Base-by-base conservation (phyloP, 2,797 vertebrate genomes). In the Arnoldichthys spilopterus region DNA sequence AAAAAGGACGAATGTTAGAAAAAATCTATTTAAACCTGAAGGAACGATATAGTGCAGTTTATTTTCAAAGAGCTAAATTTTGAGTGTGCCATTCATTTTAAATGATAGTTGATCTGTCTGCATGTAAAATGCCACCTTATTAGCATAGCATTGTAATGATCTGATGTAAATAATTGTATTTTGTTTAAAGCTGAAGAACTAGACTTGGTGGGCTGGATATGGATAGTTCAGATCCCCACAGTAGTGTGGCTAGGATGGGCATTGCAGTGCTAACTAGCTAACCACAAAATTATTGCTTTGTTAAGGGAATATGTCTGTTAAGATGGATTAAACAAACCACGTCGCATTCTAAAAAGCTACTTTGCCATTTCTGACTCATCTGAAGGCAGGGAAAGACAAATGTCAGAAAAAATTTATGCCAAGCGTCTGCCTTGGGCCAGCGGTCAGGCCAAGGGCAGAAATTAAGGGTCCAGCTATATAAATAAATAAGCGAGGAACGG, bases 321-420 rank as follows among this genome's bases (percentile, higher is more conserved):
- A 32, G 28, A 32, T n/a, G 30, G 59, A 62, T 62, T 32, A 34
- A 62, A 62, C n/a, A 62, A 62, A 1, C 61, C 11, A 18, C 16
- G 20, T 2, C 30, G 32, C 18, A 20, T 54, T 71, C 30, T 22
- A 54, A 22, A 37, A 6, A 63, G 63, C 75, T 77, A 58, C 18
- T 76, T 59, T 28, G 32, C 26, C 49, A 51, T 59, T 59, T 73
- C 62, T 64, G 72, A 84, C 56, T 68, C 67, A 51, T 80, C 28
- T 59, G 15, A 71, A 56, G 70, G 72, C 74, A 45, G 62, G 53
- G 56, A 83, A 81, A 77, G 85, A 85, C 82, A 81, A 78, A 81
- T 66, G 78, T 86, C 84, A 85, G 53, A 82, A 76, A 81, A 66
- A 47, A 83, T 81, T 85, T 77, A 81, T 74, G 68, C 49, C 56